These are phyloP conservation scores for Drosophila testacea DNA, from an alignment of 2,888 invertebrate species.

Conservation along the genomic window DNA sequence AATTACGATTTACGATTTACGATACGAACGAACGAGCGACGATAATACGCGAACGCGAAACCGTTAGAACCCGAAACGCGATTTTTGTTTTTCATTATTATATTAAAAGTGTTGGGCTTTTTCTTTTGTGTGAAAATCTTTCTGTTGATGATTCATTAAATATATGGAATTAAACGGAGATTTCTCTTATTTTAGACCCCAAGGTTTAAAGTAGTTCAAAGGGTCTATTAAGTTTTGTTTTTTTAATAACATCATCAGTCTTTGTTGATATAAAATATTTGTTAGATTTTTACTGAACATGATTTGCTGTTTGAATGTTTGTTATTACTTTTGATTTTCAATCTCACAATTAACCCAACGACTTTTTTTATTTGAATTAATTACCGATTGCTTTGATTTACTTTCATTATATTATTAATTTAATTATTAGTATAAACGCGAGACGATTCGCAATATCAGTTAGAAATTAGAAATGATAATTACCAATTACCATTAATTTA, in stretches of 20 bases:
- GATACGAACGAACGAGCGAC: constrained; percentile 82
- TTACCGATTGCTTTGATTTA: constrained; percentile 49
- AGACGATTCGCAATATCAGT: constrained; percentile 68
- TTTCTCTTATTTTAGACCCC: constrained; percentile 9
- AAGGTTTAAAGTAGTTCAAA: too few species aligned
- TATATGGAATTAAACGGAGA: constrained; percentile 65
- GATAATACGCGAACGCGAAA: constrained; percentile 83
- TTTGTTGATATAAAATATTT: constrained; percentile 60
- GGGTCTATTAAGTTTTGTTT: constrained; percentile 2
- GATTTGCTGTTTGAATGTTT: constrained; percentile 17
- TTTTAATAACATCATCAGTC: constrained; percentile 61
- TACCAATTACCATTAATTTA: constrained; percentile 37
- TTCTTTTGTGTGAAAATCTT: constrained; percentile 38
- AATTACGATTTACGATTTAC: constrained; percentile 52
- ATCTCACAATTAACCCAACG: constrained; percentile 63
- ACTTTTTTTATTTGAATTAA: constrained; percentile 39
- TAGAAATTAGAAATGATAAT: constrained; percentile 41
- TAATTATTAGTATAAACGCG: constrained; percentile 57
- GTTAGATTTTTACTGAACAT: constrained; percentile 23
- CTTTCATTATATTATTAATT: constrained; percentile 60
- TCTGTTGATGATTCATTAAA: constrained; percentile 28
- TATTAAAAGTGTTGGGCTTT: constrained; percentile 53
- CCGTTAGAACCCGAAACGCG: constrained; percentile 83
- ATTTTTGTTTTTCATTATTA: constrained; percentile 29
- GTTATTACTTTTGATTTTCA: constrained; percentile 23